Evolutionary conservation across 2,797 vertebrate genomes (phyloP), one percentile per base, ranked within the genome.

Genomic region (Cetoscarus ocellatus): DNA sequence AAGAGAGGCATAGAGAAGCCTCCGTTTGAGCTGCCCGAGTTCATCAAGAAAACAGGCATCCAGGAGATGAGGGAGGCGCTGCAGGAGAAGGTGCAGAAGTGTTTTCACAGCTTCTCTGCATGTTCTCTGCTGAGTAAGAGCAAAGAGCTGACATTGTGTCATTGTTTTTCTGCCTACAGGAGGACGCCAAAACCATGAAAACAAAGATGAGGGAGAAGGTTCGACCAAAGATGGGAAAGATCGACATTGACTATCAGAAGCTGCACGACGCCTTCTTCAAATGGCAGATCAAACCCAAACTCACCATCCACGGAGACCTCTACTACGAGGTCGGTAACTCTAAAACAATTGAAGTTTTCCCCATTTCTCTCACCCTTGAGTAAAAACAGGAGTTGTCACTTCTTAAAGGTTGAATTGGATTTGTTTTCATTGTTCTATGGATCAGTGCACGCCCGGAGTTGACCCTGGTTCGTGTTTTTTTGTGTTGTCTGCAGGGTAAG

Each of bases 1-100:
- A 99, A 99, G 85, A 92, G 97, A 9, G 97, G 97, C n/a, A 99
- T 99, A 0, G 97, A 99, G 89, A 99, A 99, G 69, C 97, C 97
- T 0, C 97, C 97, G 0, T 98, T 99, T 4, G 95, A 98, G 91
- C 94, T 99, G 61, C 97, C 97, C 0, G 97, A 99, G 61, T 99
- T 99, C 89, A 99, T 98, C 93, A 96, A 95, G 80, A 95, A 96
- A 61, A 98, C 97, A 0, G 97, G 97, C 8, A 99, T 98, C 90
- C 97, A 98, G 94, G 97, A 98, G 93, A 98, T 99, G 97, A 93
- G 97, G 10, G 97, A 99, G 86, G 97, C 97, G 0, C 93, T 98
- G 79, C 97, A 98, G 92, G 97, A 98, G 90, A 98, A 98, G 96
- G 97, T 98, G 50, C 6, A 0, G 18, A 27, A 2, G 27, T 27